These are phyloP conservation scores for Melolontha melolontha DNA, from an alignment of 2,888 invertebrate genomes.

Conservation along the genomic window DNA sequence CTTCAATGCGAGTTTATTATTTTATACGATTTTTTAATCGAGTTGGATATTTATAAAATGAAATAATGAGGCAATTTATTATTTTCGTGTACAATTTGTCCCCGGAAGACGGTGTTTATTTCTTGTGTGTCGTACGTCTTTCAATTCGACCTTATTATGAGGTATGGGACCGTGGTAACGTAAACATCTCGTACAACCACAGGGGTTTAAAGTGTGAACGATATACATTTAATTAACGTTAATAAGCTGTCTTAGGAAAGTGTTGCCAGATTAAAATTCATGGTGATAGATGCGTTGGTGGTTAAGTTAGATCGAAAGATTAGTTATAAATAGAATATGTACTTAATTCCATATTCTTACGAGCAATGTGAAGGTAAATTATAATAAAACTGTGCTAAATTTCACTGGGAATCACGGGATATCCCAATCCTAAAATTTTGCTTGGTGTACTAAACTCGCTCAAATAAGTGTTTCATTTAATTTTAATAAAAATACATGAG, in stretches of 20 bases:
- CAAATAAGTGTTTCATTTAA: no score
- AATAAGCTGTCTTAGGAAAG: slow-evolving; percentile 29
- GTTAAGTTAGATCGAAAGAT: neutral
- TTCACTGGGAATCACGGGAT: no score
- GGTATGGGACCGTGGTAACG: slow-evolving; percentile 24
- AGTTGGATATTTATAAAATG: slow-evolving; percentile 8
- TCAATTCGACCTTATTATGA: slow-evolving; percentile 28
- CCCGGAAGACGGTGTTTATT: slow-evolving; percentile 24
- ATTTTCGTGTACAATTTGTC: slow-evolving; percentile 28
- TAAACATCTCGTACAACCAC: slow-evolving; percentile 7
- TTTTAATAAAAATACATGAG: no score
- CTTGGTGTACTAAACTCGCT: no score
- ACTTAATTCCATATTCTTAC: no score
- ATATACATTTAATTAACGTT: slow-evolving; percentile 34
- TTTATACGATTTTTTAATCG: slow-evolving; percentile 12
- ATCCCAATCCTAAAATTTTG: no score
- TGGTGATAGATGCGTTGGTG: slow-evolving; percentile 14
- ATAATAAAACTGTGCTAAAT: no score
- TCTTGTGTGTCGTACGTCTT: slow-evolving; percentile 25
- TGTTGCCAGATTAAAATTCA: slow-evolving; percentile 21
- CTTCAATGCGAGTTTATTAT: neutral
- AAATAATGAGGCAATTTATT: slow-evolving; percentile 36
- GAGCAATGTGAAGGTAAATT: no score
- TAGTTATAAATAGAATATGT: neutral
- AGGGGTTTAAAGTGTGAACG: slow-evolving; percentile 14